A percentile compares a stretch with the other conserved stretches of the same genome.
Conservation (phyloP, 2,888 invertebrate genomes). For the Pemphredon lugubris region DNA sequence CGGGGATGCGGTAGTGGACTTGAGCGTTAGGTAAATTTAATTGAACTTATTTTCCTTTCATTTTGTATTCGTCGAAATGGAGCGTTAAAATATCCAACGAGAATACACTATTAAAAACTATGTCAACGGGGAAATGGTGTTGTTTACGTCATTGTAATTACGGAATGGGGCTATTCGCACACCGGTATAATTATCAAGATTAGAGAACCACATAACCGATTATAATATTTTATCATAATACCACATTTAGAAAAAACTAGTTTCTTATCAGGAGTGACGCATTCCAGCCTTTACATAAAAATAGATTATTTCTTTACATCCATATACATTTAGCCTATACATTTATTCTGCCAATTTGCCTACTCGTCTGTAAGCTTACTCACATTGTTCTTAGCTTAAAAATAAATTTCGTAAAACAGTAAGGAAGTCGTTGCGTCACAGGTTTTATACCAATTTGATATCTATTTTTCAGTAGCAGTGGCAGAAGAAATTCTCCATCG, state of each 20-base stretch:
- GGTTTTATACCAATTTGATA: constrained; percentile 2
- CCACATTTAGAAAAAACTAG: constrained; percentile 16
- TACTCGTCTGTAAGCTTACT: no score
- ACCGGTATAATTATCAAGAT: constrained; percentile 26
- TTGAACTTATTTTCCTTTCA: background rate
- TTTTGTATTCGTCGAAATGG: background rate
- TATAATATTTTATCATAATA: constrained; percentile 47
- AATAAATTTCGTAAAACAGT: background rate
- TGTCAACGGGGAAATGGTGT: constrained; percentile 18
- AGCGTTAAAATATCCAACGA: background rate
- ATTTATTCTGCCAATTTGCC: background rate
- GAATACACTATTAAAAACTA: background rate
- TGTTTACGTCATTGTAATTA: constrained; percentile 34
- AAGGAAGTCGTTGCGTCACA: background rate
- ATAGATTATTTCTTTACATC: constrained; percentile 3
- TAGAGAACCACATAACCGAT: constrained; percentile 6
- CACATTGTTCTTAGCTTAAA: no score
- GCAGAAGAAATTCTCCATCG: constrained; percentile 76
- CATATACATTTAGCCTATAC: background rate
- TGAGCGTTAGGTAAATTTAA: constrained; percentile 89
- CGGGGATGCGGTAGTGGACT: constrained; percentile 92
- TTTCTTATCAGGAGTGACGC: constrained; percentile 33
- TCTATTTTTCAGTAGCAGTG: constrained; percentile 70
- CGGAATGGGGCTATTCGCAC: constrained; percentile 35
- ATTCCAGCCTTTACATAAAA: constrained; percentile 22